Evolutionary conservation across 2,113 vertebrate species (phyloP).

Genomic region (Tragelaphus imberbis): DNA sequence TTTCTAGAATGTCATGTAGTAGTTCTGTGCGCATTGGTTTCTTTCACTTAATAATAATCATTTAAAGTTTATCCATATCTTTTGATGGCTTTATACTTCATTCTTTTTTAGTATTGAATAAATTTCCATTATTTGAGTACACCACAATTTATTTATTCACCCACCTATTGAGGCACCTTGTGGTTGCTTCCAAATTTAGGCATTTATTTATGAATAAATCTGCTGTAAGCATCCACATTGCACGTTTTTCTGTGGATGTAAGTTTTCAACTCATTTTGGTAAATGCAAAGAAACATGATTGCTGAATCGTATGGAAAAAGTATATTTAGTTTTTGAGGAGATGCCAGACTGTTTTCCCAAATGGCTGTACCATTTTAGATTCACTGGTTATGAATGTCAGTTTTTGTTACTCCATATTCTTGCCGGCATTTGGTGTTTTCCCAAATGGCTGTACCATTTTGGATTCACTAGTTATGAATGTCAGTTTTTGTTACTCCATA

Average conservation of each 20-base stretch:
- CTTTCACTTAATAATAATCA: neutral
- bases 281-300: neutral
- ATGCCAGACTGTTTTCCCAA: neutral
- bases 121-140: neutral
- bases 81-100: neutral
- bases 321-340: neutral
- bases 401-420: no score
- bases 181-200: neutral
- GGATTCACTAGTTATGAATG: neutral
- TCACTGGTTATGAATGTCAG: no score
- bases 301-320: neutral
- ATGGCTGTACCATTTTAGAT: no score
- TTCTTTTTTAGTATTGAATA: neutral
- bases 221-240: neutral
- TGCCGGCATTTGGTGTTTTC: no score
- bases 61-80: neutral
- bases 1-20: neutral
- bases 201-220: neutral
- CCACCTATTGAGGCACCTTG: neutral
- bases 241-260: neutral
- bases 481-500: neutral
- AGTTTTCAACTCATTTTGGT: neutral
- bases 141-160: neutral
- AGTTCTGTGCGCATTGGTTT: neutral
- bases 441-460: neutral